These are phyloP conservation scores for Drosophila miranda DNA, from an alignment of 1,140 invertebrate species.

Conservation along the genomic window DNA sequence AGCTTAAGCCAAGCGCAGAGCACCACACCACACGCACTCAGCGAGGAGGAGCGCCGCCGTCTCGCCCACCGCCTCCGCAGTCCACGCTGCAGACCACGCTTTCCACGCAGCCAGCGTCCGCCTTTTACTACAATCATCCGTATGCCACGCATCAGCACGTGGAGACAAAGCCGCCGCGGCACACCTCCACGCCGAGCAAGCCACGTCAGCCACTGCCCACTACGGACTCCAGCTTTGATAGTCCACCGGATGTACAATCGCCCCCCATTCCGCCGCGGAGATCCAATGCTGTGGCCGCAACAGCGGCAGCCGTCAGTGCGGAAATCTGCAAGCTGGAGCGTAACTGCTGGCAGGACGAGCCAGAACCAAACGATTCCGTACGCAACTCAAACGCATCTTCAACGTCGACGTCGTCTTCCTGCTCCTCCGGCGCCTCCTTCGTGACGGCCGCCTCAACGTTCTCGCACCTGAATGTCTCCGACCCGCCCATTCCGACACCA, in stretches of 20 bases:
- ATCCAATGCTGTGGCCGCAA: slow-evolving; percentile 65
- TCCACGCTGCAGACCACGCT: slow-evolving; percentile 14
- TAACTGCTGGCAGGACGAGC: slow-evolving; percentile 72
- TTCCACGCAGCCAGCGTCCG: slow-evolving; percentile 20
- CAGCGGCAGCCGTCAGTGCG: slow-evolving; percentile 70
- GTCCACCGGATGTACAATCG: slow-evolving; percentile 76
- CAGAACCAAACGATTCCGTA: slow-evolving; percentile 37
- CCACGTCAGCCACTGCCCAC: slow-evolving; percentile 39
- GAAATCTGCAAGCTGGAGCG: slow-evolving; percentile 73
- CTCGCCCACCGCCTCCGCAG: slow-evolving; percentile 69
- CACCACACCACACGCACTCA: slow-evolving; percentile 25
- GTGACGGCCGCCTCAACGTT: slow-evolving; percentile 75
- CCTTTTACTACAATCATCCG: slow-evolving; percentile 74
- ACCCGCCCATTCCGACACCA: slow-evolving; percentile 72
- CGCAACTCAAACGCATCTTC: slow-evolving; percentile 63
- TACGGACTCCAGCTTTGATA: slow-evolving; percentile 70
- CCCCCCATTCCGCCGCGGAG: slow-evolving; percentile 77
- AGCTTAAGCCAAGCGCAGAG: slow-evolving; percentile 77
- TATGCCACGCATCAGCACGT: slow-evolving; percentile 57
- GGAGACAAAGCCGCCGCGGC: slow-evolving; percentile 54
- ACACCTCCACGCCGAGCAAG: slow-evolving; percentile 59
- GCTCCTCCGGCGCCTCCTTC: slow-evolving; percentile 73
- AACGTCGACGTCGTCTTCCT: slow-evolving; percentile 55
- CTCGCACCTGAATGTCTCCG: slow-evolving; percentile 67
- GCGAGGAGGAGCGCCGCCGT: slow-evolving; percentile 57